These are phyloP conservation scores for Hydra vulgaris DNA, from an alignment of 30 jellyfish, hydroid and myxozoan species.

Conservation along the genomic window DNA sequence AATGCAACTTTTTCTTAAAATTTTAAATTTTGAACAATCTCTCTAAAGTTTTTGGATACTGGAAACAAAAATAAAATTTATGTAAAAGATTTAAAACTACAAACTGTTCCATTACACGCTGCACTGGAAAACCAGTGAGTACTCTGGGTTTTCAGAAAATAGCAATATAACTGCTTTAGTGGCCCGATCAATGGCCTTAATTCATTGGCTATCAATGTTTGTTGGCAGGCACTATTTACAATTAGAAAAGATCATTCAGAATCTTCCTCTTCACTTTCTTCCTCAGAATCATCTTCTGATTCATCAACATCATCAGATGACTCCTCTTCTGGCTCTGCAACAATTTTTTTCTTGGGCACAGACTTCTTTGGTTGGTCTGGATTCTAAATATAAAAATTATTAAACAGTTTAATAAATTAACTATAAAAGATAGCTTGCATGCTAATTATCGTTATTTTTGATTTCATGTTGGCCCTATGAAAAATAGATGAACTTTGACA, in stretches of 20 bases:
- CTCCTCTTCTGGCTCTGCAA: conserved; percentile 61
- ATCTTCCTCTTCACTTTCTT: conserved; percentile 73
- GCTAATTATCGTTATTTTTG: too few relatives aligned
- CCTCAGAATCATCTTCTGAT: conserved; percentile 85
- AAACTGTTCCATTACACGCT: background rate
- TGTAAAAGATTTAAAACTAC: background rate
- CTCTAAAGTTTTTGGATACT: background rate
- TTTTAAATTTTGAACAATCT: background rate
- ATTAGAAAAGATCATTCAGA: conserved; percentile 14
- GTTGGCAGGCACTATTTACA: background rate
- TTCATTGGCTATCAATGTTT: background rate
- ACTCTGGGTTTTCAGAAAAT: background rate
- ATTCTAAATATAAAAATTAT: conserved; percentile 3
- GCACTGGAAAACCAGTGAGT: background rate
- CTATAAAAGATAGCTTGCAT: background rate
- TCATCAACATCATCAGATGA: conserved; percentile 64
- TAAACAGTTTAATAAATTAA: background rate
- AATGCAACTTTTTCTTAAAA: too few relatives aligned
- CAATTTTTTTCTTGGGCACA: conserved; percentile 49
- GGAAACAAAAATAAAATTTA: background rate
- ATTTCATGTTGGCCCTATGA: too few relatives aligned
- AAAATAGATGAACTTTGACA: too few relatives aligned
- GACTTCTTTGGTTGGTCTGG: conserved; percentile 36
- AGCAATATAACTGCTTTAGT: background rate
- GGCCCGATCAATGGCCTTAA: too few relatives aligned